Evolutionary conservation across 1,140 invertebrate species (phyloP).

Genomic region (Meloidogyne chitwoodi): DNA sequence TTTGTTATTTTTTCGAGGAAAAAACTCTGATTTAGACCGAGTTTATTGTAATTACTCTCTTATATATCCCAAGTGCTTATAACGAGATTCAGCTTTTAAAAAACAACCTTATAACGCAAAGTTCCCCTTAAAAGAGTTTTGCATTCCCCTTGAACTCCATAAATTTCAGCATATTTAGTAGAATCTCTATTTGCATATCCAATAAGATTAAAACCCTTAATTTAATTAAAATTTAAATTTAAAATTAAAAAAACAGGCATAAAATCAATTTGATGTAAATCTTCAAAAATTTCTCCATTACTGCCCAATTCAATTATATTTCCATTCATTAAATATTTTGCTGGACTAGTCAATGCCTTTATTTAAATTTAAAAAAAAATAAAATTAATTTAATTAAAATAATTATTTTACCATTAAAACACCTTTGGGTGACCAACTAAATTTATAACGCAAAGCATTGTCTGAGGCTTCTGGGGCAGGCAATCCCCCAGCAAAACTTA

Average conservation of each 20-base stretch:
- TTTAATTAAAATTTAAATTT: background rate
- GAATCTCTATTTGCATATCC: slow-evolving; percentile 94
- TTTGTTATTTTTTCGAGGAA: no score
- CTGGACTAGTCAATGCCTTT: slow-evolving; percentile 79
- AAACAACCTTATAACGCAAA: slow-evolving; percentile 72
- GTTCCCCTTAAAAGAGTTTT: slow-evolving; percentile 85
- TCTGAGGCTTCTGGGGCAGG: slow-evolving; percentile 90
- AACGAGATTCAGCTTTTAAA: no score
- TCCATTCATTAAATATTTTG: slow-evolving; percentile 79
- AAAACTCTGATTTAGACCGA: no score
- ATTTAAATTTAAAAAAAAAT: slow-evolving; percentile 75
- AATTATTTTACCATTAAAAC: slow-evolving; percentile 20
- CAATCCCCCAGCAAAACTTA: slow-evolving; percentile 91
- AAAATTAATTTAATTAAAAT: slow-evolving; percentile 70
- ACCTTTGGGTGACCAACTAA: no score
- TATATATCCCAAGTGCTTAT: no score
- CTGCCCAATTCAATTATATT: slow-evolving; percentile 81
- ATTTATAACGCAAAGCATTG: slow-evolving; percentile 92
- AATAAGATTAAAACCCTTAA: slow-evolving; percentile 82
- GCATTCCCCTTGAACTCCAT: slow-evolving; percentile 76
- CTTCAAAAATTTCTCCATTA: slow-evolving; percentile 81
- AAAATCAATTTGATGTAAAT: slow-evolving; percentile 75
- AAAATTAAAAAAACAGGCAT: slow-evolving; percentile 66
- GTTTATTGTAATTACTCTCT: no score
- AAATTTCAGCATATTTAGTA: slow-evolving; percentile 78